Conservation (phyloP, 2,797 vertebrate species). For the Enteromius argenteus region DNA sequence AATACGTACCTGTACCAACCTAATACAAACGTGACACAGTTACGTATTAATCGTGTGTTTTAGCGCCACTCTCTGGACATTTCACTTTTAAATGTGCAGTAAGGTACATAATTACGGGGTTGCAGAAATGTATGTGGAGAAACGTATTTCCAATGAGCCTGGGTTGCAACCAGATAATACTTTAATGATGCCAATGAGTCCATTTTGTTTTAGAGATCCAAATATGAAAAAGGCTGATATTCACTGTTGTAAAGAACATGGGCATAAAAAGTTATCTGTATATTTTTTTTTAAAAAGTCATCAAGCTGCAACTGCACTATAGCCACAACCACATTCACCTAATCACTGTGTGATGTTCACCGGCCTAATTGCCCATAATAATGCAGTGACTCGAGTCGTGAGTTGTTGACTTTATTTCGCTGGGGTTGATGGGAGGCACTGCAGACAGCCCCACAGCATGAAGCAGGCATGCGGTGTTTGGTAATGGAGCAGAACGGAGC, state of each 20-base stretch:
- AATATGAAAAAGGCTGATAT: slow-evolving; percentile 4
- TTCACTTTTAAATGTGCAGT: too few relatives aligned
- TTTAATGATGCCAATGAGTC: neutral
- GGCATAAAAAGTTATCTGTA: neutral
- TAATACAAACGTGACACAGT: too few relatives aligned
- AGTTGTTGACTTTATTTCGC: slow-evolving; percentile 16
- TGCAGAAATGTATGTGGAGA: too few relatives aligned
- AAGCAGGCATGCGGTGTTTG: neutral
- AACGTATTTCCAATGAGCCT: too few relatives aligned
- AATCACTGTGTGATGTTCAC: neutral
- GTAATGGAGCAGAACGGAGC: slow-evolving; percentile 9
- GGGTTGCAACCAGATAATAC: too few relatives aligned
- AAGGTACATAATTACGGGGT: too few relatives aligned
- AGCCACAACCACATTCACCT: neutral
- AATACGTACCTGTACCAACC: too few relatives aligned
- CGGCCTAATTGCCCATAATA: slow-evolving; percentile 3
- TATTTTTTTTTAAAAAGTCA: neutral
- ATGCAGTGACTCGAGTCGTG: slow-evolving; percentile 5
- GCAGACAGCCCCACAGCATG: slow-evolving; percentile 31
- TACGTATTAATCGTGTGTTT: too few relatives aligned
- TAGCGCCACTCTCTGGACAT: too few relatives aligned
- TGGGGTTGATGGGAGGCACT: slow-evolving; percentile 13
- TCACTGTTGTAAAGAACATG: neutral
- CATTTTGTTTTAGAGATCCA: neutral
- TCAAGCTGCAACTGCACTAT: neutral